phyloP scores from a whole-genome alignment of 2,113 vertebrate genomes.

The Ptychochromis oligacanthus region DNA sequence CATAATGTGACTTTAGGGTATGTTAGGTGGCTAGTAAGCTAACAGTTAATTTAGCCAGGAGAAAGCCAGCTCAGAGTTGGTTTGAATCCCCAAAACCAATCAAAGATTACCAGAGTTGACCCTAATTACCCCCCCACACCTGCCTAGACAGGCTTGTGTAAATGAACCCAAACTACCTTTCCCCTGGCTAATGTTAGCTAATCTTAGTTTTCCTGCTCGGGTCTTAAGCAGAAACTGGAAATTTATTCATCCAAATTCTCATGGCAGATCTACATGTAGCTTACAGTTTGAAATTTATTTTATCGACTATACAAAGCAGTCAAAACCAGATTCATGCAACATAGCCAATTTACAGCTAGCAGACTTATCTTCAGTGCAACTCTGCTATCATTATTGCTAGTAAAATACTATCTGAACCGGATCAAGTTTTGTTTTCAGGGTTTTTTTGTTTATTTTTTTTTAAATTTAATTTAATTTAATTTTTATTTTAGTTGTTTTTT shows the following conservation, averaged over 20 bases:
- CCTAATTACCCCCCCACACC: no score
- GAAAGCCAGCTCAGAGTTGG: fast-evolving
- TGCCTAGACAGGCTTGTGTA: not conserved
- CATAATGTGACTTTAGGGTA: not conserved
- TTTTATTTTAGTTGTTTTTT: no score
- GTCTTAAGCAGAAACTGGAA: not conserved
- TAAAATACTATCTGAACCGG: not conserved
- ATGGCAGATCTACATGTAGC: not conserved
- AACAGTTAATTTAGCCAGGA: fast-evolving
- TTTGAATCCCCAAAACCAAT: not conserved
- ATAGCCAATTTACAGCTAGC: not conserved
- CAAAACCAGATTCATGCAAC: not conserved
- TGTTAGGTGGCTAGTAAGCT: not conserved
- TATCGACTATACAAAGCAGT: not conserved
- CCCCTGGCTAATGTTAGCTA: fast-evolving
- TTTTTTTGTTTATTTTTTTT: not conserved
- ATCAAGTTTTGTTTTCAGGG: not conserved
- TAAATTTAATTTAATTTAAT: no score
- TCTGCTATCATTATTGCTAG: not conserved
- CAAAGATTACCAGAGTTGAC: not conserved
- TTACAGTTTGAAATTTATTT: not conserved
- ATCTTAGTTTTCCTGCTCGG: not conserved
- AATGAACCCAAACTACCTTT: fast-evolving
- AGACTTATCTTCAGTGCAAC: not conserved
- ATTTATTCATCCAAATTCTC: not conserved